A percentile compares a stretch with the other conserved stretches of the same genome.
Conservation (phyloP, 2,797 vertebrate species). For the Enteromius afrohamiltoni region DNA sequence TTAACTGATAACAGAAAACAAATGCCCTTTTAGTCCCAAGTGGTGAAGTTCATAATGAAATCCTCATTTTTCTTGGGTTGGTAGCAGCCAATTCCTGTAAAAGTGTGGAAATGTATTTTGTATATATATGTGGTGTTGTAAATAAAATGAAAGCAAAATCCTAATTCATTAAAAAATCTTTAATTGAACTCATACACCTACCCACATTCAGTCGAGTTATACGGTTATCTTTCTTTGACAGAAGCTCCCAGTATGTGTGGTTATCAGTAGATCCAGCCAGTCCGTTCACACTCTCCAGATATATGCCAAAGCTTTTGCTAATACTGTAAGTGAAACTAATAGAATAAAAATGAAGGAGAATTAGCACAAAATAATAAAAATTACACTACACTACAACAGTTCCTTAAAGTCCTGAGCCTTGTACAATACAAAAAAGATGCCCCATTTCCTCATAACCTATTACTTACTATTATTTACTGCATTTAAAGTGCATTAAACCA, state of each 20-base stretch:
- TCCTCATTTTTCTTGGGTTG: slow-evolving; percentile 63
- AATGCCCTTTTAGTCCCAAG: slow-evolving; percentile 40
- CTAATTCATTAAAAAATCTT: too few relatives aligned
- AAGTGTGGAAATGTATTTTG: background rate
- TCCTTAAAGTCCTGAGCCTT: background rate
- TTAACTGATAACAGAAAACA: background rate
- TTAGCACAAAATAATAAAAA: background rate
- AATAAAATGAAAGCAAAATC: background rate
- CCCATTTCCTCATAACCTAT: background rate
- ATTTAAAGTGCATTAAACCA: background rate
- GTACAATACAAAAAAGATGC: background rate
- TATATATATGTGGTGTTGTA: background rate
- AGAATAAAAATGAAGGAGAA: background rate
- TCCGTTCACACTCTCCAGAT: slow-evolving; percentile 73
- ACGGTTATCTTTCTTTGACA: slow-evolving; percentile 63
- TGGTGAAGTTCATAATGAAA: slow-evolving; percentile 70
- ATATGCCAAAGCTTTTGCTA: slow-evolving; percentile 66
- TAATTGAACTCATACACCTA: slow-evolving; percentile 54
- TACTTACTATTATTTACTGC: too few relatives aligned
- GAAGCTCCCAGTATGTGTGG: slow-evolving; percentile 74
- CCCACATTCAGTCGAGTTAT: slow-evolving; percentile 64
- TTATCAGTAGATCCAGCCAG: slow-evolving; percentile 59
- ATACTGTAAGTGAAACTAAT: slow-evolving; percentile 45
- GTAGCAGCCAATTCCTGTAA: slow-evolving; percentile 72
- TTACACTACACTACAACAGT: background rate